These are phyloP conservation scores for Lampris incognitus DNA, from an alignment of 2,113 vertebrate genomes.

Conservation along the genomic window DNA sequence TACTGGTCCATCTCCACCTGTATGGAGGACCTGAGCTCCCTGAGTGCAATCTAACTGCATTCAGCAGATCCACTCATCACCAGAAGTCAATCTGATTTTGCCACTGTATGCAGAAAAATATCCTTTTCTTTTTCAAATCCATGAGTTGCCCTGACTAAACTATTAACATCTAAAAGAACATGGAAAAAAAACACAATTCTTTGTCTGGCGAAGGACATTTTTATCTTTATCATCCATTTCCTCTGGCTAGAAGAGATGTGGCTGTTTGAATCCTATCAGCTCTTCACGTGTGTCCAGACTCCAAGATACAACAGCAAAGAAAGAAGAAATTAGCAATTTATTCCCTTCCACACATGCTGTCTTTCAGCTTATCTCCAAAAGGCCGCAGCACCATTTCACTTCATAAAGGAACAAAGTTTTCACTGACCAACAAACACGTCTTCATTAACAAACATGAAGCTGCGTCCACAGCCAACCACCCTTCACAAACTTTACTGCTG, in stretches of 20 bases:
- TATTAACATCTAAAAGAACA: constrained; percentile 42
- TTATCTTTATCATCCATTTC: constrained; percentile 21
- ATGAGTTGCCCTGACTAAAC: constrained; percentile 31
- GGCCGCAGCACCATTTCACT: constrained; percentile 5
- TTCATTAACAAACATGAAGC: constrained; percentile 27
- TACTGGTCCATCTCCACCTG: too few species aligned
- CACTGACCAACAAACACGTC: constrained; percentile 15
- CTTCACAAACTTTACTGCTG: constrained; percentile 39
- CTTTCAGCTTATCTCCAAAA: constrained; percentile 29
- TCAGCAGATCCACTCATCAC: too few species aligned
- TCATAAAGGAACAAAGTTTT: constrained; percentile 36
- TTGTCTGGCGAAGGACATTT: constrained; percentile 44
- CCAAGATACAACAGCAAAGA: constrained; percentile 13
- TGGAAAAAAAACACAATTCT: background rate
- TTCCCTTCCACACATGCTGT: too few species aligned
- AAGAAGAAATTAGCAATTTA: too few species aligned
- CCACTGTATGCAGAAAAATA: too few species aligned
- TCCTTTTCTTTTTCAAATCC: too few species aligned
- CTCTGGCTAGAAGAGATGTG: constrained; percentile 7
- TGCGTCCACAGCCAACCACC: background rate
- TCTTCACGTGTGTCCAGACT: background rate
- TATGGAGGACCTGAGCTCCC: too few species aligned
- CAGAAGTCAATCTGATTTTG: too few species aligned
- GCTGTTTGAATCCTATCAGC: background rate
- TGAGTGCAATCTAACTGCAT: too few species aligned